These are phyloP conservation scores for Anomalospiza imberbis DNA, from an alignment of 2,797 vertebrate genomes.

Conservation along the genomic window DNA sequence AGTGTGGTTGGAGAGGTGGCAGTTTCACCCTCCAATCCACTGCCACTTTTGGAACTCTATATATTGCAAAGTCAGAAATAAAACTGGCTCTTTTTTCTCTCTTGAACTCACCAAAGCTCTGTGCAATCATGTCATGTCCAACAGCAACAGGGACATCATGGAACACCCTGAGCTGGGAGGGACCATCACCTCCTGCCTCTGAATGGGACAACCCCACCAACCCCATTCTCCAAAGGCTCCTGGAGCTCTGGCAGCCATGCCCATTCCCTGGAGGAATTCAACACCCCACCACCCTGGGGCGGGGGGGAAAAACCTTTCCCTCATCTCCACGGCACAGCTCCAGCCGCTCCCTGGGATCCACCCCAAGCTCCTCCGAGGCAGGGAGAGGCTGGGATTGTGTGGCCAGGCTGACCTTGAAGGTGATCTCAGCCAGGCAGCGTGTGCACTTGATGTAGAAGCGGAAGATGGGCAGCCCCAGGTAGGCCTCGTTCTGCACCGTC, in stretches of 20 bases:
- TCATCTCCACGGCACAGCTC: no score
- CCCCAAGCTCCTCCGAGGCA: no score
- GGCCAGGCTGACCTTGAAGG: slow-evolving; percentile 86
- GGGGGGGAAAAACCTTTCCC: fast-evolving
- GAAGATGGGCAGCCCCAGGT: slow-evolving; percentile 94
- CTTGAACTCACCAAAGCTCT: no score
- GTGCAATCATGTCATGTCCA: no score
- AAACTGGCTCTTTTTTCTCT: no score
- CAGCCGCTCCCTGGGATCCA: neutral
- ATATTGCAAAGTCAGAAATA: no score
- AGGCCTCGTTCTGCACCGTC: slow-evolving; percentile 88
- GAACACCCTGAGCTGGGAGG: neutral
- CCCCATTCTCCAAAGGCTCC: neutral
- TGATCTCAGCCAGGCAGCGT: slow-evolving; percentile 94
- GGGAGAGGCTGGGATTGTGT: fast-evolving
- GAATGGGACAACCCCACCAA: neutral
- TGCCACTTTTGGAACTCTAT: no score
- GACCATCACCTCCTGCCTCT: neutral
- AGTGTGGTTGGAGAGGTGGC: no score
- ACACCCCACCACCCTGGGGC: neutral
- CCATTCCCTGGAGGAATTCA: neutral
- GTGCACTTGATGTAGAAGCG: slow-evolving; percentile 99
- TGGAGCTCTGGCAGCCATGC: neutral
- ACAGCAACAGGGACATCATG: neutral
- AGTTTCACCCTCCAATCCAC: no score